These are phyloP conservation scores for Ectemnius lituratus DNA, from an alignment of 2,888 invertebrate genomes.

Conservation along the genomic window DNA sequence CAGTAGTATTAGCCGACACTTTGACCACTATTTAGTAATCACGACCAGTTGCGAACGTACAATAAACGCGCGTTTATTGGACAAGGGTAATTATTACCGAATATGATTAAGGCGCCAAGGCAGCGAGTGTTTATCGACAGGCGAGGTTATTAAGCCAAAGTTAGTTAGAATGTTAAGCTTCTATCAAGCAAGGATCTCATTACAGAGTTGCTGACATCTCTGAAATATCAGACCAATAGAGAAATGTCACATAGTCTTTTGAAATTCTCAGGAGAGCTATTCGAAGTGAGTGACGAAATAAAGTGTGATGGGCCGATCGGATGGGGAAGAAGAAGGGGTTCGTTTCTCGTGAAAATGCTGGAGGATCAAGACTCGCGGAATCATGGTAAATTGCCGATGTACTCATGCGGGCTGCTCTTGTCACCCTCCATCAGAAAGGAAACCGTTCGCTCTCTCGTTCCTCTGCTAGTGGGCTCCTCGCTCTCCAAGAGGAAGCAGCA, in stretches of 20 bases:
- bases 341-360: conserved; percentile 22
- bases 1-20: conserved; percentile 8
- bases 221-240: neutral
- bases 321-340: neutral
- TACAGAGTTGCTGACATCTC: neutral
- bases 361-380: conserved; percentile 22
- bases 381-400: conserved; percentile 44
- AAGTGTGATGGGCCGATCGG: conserved; percentile 1
- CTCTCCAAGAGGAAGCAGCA: conserved; percentile 38
- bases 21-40: conserved; percentile 8
- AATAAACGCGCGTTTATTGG: neutral
- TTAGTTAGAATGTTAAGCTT: neutral
- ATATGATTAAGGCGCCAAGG: neutral
- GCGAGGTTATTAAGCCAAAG: neutral
- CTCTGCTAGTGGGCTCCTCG: too few species aligned
- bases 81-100: neutral
- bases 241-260: too few species aligned
- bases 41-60: conserved; percentile 11
- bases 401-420: conserved; percentile 39
- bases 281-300: neutral
- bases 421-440: conserved; percentile 51
- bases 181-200: neutral
- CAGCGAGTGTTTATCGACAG: neutral
- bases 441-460: conserved; percentile 24
- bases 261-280: too few species aligned